Base-by-base conservation (phyloP, 1,140 invertebrate species). In the Dreissena polymorpha region DNA sequence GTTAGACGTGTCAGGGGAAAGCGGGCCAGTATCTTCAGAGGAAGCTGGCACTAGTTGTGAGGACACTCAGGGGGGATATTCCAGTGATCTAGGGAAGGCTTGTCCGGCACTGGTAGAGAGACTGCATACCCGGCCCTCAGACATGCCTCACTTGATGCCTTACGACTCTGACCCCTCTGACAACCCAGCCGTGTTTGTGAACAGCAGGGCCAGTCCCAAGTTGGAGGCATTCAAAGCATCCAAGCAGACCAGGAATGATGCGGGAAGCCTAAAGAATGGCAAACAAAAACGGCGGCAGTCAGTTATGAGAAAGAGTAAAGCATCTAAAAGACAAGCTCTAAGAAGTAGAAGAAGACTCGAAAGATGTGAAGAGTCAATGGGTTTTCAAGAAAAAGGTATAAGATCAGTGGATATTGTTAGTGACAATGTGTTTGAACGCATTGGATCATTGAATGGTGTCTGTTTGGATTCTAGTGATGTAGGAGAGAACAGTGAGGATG, bases 381-480 rank as follows among this genome's bases (percentile, higher is more conserved):
- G n/a, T n/a, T n/a, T n/a, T n/a, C 39, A 39, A 39, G 39, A 39
- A 39, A 39, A 39, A 39, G 39, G 39, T 39, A 39, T 5, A 39
- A 39, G 39, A 8, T 39, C 39, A 8, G 39, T 39, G 39, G 39
- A 39, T 39, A 8, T 39, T 39, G 39, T 39, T 39, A n/a, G 7
- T 72, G 27, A 51, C 60, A 82, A 82, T 82, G 79, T 82, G 23
- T 82, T 82, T 82, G 79, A 82, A 67, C 71, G 72, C 18, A 73
- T 82, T 68, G 51, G 57, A 27, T 10, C 14, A 67, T 64, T 76
- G 16, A 63, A 64, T 65, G 63, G 29, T 29, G 50, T 39, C 10
- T 67, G 49, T 55, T 13, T 13, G 13, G 21, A 64, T 18, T 14
- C 25, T 49, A n/a, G 73, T 63, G 73, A 75, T 75, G 10, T 68